These are phyloP conservation scores for Gorilla gorilla DNA, from an alignment of 2,113 vertebrate species.

Conservation along the genomic window DNA sequence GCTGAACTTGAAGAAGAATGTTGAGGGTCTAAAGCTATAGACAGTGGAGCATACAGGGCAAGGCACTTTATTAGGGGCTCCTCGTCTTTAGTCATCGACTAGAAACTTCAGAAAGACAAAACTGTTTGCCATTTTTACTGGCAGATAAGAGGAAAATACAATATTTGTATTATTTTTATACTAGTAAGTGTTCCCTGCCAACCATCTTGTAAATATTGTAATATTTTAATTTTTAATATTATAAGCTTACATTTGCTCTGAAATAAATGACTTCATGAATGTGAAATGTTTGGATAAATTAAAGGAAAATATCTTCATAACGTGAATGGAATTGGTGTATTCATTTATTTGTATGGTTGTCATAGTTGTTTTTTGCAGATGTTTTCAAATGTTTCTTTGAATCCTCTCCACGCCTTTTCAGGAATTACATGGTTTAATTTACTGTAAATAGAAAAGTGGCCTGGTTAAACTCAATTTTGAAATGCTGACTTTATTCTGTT, in stretches of 20 bases:
- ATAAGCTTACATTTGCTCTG: slow-evolving; percentile 46
- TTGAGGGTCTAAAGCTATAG: slow-evolving; percentile 94
- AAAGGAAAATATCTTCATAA: slow-evolving; percentile 62
- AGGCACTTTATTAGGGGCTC: not conserved
- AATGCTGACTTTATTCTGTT: slow-evolving; percentile 24
- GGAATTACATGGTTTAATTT: slow-evolving; percentile 66
- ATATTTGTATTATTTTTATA: slow-evolving; percentile 48
- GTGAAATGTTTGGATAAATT: slow-evolving; percentile 68
- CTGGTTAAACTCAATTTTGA: slow-evolving; percentile 56
- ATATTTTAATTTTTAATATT: slow-evolving; percentile 57
- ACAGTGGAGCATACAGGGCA: slow-evolving; percentile 33
- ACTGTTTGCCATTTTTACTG: not conserved
- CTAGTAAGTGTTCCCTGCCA: not conserved
- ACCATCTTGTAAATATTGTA: slow-evolving; percentile 69
- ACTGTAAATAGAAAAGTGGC: slow-evolving; percentile 41
- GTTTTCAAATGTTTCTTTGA: slow-evolving; percentile 71
- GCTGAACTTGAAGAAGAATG: slow-evolving; percentile 88
- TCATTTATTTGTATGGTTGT: slow-evolving; percentile 67
- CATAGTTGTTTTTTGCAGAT: slow-evolving; percentile 69
- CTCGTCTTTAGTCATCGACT: not conserved
- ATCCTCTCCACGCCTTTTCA: slow-evolving; percentile 57
- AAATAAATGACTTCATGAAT: slow-evolving; percentile 64
- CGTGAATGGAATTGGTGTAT: slow-evolving; percentile 49
- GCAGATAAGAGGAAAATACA: not conserved
- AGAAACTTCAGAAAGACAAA: not conserved